Percentiles rank a stretch among this genome's conserved stretches.
Evolutionary conservation across 2,888 invertebrate species (phyloP).

Genomic region (Lagria hirta): DNA sequence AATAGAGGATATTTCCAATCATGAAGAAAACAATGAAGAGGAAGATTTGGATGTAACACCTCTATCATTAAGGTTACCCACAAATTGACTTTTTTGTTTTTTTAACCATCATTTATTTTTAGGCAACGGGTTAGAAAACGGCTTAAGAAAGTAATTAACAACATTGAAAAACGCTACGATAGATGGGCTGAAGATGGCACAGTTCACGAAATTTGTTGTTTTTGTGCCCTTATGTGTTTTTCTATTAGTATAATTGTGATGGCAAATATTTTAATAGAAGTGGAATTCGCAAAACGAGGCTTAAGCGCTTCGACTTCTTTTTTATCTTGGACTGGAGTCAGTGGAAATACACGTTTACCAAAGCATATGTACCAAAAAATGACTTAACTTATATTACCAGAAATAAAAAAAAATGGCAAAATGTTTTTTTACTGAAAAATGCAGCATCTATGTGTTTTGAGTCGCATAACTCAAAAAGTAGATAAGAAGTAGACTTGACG

Average conservation of each 20-base stretch:
- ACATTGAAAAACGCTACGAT: constrained; percentile 35
- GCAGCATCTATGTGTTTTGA: too few species aligned
- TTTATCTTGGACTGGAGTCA: constrained; percentile 25
- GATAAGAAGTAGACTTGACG: too few species aligned
- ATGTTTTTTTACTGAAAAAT: too few species aligned
- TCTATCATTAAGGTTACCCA: constrained; percentile 26
- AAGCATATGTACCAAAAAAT: constrained; percentile 18
- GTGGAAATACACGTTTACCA: constrained; percentile 8
- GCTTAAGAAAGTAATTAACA: constrained; percentile 29
- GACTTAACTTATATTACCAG: too few species aligned
- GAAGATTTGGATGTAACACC: constrained; percentile 6
- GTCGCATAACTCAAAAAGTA: too few species aligned
- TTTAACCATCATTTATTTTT: constrained; percentile 8
- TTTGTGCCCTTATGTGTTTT: constrained; percentile 50
- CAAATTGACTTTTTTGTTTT: constrained; percentile 4
- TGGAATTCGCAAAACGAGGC: constrained; percentile 41
- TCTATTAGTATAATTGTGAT: constrained; percentile 47
- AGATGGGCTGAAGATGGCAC: constrained; percentile 42
- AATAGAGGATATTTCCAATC: constrained; percentile 26
- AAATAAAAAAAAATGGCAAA: too few species aligned
- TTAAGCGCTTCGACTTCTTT: constrained; percentile 26
- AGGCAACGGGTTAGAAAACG: constrained; percentile 36
- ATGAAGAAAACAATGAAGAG: constrained; percentile 20
- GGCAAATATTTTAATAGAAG: constrained; percentile 48
- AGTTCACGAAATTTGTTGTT: constrained; percentile 44